These are phyloP conservation scores for Cariama cristata DNA, from an alignment of 2,113 vertebrate genomes.

Conservation along the genomic window DNA sequence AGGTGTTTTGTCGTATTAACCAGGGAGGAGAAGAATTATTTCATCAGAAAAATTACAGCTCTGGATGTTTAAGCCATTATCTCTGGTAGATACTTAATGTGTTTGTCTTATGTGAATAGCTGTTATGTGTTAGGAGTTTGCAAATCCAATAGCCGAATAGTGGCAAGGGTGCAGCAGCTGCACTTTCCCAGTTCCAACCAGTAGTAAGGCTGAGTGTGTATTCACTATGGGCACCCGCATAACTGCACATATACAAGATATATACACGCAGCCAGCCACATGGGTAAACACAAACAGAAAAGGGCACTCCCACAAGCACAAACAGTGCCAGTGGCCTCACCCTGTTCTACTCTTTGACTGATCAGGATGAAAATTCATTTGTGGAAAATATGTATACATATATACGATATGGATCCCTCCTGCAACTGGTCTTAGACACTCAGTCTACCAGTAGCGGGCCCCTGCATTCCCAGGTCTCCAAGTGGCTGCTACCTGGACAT, in stretches of 20 bases:
- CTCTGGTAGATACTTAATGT: not conserved
- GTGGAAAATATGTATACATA: not conserved
- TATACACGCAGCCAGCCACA: not conserved
- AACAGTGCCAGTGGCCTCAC: not conserved
- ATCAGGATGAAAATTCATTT: not conserved
- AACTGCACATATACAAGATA: not conserved
- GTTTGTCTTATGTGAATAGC: not conserved
- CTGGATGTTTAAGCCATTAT: not conserved
- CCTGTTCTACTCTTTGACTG: not conserved
- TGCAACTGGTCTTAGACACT: not conserved
- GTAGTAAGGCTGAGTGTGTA: not conserved
- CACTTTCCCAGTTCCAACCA: not conserved
- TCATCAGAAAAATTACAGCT: not conserved
- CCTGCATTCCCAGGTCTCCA: not conserved
- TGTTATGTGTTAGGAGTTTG: not conserved
- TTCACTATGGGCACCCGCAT: fast-evolving
- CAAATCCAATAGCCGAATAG: not conserved
- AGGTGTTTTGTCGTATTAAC: not conserved
- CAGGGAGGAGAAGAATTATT: not conserved
- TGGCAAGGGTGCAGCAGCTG: not conserved
- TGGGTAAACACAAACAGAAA: not conserved
- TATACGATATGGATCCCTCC: not conserved
- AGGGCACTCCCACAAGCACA: not conserved
- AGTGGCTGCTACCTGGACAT: not conserved
- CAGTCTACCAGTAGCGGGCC: not conserved